Evolutionary conservation across 2,888 invertebrate genomes (phyloP).

Genomic region (Bombylius discolor): DNA sequence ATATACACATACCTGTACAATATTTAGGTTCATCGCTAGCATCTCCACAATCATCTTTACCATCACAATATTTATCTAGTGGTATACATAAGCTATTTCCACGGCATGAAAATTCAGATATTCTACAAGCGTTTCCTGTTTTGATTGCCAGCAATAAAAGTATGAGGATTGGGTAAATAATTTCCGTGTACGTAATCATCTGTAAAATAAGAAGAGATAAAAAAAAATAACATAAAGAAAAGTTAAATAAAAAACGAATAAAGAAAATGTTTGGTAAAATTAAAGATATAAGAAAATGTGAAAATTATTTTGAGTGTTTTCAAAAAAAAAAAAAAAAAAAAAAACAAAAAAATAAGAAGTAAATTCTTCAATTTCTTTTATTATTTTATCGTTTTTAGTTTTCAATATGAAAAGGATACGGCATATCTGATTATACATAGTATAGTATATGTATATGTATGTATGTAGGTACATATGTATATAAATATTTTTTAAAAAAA

Average conservation of each 20-base stretch:
- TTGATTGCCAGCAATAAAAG: conserved; percentile 26
- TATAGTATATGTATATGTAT: background rate
- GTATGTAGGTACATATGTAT: background rate
- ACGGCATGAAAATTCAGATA: conserved; percentile 63
- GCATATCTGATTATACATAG: background rate
- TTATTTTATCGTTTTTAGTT: background rate
- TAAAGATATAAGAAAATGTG: background rate
- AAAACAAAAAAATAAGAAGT: too few species aligned
- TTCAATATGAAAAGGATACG: background rate
- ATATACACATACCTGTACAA: conserved; percentile 49
- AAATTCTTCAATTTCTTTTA: too few species aligned
- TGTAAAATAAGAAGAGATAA: conserved; percentile 16
- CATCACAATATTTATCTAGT: conserved; percentile 76
- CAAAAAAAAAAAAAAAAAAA: background rate
- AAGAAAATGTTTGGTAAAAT: background rate
- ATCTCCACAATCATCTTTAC: conserved; percentile 71
- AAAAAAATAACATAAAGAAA: background rate
- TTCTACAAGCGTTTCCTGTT: conserved; percentile 49
- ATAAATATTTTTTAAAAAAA: too few species aligned
- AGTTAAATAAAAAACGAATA: too few species aligned
- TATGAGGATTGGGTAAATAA: conserved; percentile 32
- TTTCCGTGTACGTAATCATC: conserved; percentile 24
- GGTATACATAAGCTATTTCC: conserved; percentile 61
- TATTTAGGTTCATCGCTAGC: conserved; percentile 70
- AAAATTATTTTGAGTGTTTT: background rate